A percentile compares a stretch with the other conserved stretches of the same genome.
Conservation (phyloP, 2,113 vertebrate species). For the Rhombomys opimus region DNA sequence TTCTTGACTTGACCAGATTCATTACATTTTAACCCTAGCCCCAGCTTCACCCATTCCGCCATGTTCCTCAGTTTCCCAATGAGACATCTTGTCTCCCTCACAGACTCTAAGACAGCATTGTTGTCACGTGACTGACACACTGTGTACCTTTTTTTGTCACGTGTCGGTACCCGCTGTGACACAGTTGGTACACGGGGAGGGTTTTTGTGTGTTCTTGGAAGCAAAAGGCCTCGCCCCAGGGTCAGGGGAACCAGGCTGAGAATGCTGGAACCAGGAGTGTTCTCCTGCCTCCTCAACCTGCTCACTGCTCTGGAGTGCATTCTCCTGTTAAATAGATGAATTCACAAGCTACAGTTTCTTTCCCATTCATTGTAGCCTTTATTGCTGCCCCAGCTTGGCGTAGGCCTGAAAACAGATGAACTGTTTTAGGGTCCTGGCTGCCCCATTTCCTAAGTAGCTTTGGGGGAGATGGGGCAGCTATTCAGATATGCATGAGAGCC, state of each 20-base stretch:
- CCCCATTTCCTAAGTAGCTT: background rate
- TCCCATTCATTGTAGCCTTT: background rate
- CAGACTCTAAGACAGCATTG: background rate
- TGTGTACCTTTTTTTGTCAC: background rate
- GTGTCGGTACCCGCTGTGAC: background rate
- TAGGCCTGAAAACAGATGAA: background rate
- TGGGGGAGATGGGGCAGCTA: background rate
- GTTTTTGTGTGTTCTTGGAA: conserved; percentile 15
- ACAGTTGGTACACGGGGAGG: background rate
- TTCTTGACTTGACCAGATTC: background rate
- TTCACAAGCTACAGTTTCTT: background rate
- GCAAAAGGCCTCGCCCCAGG: background rate
- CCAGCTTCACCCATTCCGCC: background rate
- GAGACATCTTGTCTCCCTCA: background rate
- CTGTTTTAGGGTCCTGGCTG: background rate
- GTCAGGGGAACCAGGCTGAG: background rate
- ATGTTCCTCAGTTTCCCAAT: background rate
- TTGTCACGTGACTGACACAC: background rate
- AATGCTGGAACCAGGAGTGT: background rate
- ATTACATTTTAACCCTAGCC: background rate
- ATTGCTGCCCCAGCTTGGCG: background rate
- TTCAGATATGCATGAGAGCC: background rate
- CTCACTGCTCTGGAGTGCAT: background rate
- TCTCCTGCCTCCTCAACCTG: background rate
- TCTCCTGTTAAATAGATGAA: background rate